phyloP scores from a whole-genome alignment of 2,888 invertebrate genomes.

The Agapostemon virescens region DNA sequence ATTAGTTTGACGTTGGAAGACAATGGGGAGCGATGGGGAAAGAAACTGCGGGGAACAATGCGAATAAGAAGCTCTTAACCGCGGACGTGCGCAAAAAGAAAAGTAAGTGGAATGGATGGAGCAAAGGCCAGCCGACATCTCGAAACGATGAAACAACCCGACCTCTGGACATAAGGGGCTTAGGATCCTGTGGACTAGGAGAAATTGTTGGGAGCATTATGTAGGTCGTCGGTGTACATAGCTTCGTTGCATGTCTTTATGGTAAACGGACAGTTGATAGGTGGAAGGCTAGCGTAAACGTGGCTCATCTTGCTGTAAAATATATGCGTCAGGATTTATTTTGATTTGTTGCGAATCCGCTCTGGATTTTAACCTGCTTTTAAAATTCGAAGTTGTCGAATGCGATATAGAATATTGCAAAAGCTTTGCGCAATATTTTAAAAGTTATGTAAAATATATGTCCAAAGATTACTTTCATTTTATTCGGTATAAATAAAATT shows the following conservation, averaged over 20 bases:
- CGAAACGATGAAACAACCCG: slow-evolving; percentile 7
- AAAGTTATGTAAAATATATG: no score
- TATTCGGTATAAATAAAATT: no score
- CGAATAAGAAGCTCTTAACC: slow-evolving; percentile 8
- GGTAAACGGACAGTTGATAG: neutral
- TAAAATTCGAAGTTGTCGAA: no score
- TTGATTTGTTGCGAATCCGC: no score
- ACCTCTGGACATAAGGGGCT: neutral
- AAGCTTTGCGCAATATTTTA: no score
- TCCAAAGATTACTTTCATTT: no score
- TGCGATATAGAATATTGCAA: no score
- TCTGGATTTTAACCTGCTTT: no score
- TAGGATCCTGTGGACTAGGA: neutral
- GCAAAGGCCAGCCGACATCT: neutral
- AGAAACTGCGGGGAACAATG: neutral
- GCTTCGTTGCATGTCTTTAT: neutral
- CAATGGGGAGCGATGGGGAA: neutral
- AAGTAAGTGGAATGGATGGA: neutral
- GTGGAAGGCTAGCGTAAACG: neutral
- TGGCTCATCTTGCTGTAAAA: neutral
- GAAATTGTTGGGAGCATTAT: neutral
- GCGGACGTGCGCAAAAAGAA: slow-evolving; percentile 1
- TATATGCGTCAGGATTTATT: no score
- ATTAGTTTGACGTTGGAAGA: slow-evolving; percentile 25
- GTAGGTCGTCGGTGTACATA: neutral